Base-by-base conservation (phyloP, 2,888 invertebrate species). In the Dynastes grantii region DNA sequence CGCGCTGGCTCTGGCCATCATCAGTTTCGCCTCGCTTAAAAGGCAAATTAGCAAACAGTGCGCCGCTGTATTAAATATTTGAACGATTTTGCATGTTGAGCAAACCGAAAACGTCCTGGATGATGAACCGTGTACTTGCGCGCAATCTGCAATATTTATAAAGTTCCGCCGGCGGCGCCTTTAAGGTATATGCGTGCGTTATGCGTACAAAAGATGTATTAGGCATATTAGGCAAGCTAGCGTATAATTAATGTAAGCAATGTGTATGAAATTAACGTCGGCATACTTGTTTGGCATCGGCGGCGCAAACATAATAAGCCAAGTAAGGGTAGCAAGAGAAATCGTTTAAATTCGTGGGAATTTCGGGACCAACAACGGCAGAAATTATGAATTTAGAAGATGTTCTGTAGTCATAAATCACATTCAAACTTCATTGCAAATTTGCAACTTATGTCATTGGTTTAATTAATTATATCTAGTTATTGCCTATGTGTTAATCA, bases 21-120 rank as follows among this genome's bases (percentile, higher is more conserved):
- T 58, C 55, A 58, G 65, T 67, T 67, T 67, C 40, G 16, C 65
- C 45, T 67, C 45, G 65, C 45, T 45, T 67, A 67, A 67, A 67
- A 45, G 65, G 65, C 65, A 22, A 67, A 67, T 67, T 67, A 67
- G 45, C 65, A 67, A 67, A 67, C 65, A 67, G 65, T 22, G 65
- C 45, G 55, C 55, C 22, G 55, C 22, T 16, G 65, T 22, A 67
- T 16, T 67, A 67, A 67, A 67, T 67, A 67, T 67, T 67, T 67
- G 45, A 45, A 22, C 37, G n/a, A 67, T 58, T 67, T 67, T 67
- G 45, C 40, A 67, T 67, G 16, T 5, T 22, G 65, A 27, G 40
- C 65, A 67, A 67, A 67, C 65, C n/a, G 40, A 6, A 40, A 67
- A 45, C 65, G 55, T 58, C 55, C 55, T 58, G 22, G 22, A 58